Conservation (phyloP, 2,113 vertebrate species). For the Cynopterus brachyotis region DNA sequence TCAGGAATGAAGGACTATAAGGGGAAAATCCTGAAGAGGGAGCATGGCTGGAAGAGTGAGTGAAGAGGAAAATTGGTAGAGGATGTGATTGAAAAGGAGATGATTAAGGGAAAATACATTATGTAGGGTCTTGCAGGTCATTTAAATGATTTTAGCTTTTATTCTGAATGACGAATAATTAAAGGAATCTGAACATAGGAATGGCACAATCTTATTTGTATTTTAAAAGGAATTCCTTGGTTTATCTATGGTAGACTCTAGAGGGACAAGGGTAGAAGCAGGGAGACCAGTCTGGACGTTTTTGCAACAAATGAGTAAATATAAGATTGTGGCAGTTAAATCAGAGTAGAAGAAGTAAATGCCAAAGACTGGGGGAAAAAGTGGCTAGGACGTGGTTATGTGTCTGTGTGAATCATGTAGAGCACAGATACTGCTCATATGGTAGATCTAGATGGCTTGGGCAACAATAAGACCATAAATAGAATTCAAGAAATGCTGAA, state of each 20-base stretch:
- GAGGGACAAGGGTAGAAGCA: not conserved
- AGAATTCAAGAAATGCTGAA: not conserved
- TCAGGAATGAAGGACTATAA: not conserved
- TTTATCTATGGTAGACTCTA: not conserved
- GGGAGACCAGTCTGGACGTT: not conserved
- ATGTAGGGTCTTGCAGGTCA: not conserved
- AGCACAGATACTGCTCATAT: not conserved
- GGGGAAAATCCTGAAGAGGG: not conserved
- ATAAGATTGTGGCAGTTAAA: not conserved
- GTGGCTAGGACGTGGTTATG: not conserved
- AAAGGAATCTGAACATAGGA: not conserved
- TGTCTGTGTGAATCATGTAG: not conserved
- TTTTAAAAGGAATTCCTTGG: not conserved
- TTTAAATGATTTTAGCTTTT: not conserved
- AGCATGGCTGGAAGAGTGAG: not conserved
- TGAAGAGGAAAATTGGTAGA: not conserved
- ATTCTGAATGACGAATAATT: not conserved
- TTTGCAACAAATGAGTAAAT: not conserved
- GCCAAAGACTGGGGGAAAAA: not conserved
- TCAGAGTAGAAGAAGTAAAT: not conserved
- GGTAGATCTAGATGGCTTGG: not conserved
- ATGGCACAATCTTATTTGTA: not conserved
- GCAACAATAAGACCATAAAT: not conserved
- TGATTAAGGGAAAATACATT: not conserved
- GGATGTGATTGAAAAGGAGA: not conserved